Conservation (phyloP, 1,140 invertebrate species). For the Rhagoletis zephyria region DNA sequence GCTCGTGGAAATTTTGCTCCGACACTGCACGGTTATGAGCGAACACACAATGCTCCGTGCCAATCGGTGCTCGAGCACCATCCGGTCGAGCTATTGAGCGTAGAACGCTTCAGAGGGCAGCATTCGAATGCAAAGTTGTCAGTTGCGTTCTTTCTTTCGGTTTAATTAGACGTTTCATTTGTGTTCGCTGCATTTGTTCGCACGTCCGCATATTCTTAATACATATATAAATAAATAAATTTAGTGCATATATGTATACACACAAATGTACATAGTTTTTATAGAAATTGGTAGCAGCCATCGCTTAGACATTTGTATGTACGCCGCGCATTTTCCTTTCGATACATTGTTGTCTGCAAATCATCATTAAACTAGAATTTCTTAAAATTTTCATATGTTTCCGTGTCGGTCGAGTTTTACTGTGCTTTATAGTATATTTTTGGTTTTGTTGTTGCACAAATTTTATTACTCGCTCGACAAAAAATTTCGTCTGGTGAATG, state of each 20-base stretch:
- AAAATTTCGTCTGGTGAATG: conserved; percentile 18
- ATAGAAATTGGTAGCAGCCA: conserved; percentile 6
- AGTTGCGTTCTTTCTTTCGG: conserved; percentile 52
- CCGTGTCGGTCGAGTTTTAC: conserved; percentile 19
- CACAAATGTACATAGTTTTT: neutral
- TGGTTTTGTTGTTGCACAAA: conserved; percentile 23
- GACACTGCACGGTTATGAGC: neutral
- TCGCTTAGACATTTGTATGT: neutral
- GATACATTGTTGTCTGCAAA: conserved; percentile 10
- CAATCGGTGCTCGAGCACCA: neutral
- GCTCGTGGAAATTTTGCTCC: conserved; percentile 27
- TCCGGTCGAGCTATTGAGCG: neutral
- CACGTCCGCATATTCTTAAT: conserved; percentile 34
- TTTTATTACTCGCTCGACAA: conserved; percentile 7
- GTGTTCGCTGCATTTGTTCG: conserved; percentile 46
- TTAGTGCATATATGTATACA: neutral
- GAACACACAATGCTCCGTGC: neutral
- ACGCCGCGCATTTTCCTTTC: conserved; percentile 27
- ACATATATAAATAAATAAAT: neutral
- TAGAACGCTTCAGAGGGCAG: neutral
- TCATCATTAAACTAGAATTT: conserved; percentile 50
- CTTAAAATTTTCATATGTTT: conserved; percentile 17
- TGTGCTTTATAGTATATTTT: neutral
- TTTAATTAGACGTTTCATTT: conserved; percentile 50
- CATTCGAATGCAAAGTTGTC: neutral